Base-by-base conservation (phyloP, 2,888 invertebrate species). In the Drosophila atripex region DNA sequence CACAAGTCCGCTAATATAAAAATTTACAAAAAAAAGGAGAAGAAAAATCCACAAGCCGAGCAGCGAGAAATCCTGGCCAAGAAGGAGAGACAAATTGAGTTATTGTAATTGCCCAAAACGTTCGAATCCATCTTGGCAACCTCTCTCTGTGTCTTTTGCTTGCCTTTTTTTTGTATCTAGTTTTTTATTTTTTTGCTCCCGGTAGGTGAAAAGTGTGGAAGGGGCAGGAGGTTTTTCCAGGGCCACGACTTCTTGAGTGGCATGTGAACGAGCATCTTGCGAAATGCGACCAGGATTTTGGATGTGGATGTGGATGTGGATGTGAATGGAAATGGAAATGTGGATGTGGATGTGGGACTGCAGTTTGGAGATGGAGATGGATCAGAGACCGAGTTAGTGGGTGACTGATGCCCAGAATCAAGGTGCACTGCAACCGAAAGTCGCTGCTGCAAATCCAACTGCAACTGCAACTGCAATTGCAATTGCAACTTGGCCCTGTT, bases 81-180 rank as follows among this genome's bases (percentile, higher is more conserved):
- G 12, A 61, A 11, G 41, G 35, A 23, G 43, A 47, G 41, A 86
- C 82, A 83, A 83, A 83, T 83, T 83, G 82, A 83, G 82, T 86
- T 83, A 83, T 83, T 83, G 88, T 88, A 83, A 83, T 82, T 88
- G 82, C 82, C 83, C 84, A 75, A 82, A 82, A 87, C 73, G 88
- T 82, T 82, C 88, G 54, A 77, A 82, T 86, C 86, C 83, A 82
- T 82, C 88, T 86, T 71, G 65, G 65, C 50, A 35, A 16, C 45
- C 53, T 55, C 38, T 56, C 46, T 55, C 46, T 54, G 45, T 55
- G 58, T 75, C 68, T 76, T 73, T 83, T 35, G 35, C 5, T 35
- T n/a, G n/a, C n/a, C n/a, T n/a, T n/a, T 35, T 12, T 35, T 32
- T 32, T 32, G 0, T 16, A 9, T 18, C 39, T 16, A 18, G 39